Conservation (phyloP, 64 coral and sea anemone species). For the Actinia tenebrosa region DNA sequence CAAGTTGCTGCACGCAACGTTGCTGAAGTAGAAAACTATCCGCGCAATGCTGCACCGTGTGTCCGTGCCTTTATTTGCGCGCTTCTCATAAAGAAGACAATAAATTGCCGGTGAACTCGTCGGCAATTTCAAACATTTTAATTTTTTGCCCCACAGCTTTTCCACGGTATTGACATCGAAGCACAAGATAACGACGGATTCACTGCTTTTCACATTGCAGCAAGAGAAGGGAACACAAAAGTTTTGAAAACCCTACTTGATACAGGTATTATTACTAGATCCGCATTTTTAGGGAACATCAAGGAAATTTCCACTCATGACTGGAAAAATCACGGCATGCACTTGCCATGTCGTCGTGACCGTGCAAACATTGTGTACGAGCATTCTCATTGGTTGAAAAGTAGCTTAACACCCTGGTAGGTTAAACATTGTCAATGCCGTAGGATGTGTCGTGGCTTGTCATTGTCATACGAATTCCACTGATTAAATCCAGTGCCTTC, state of each 20-base stretch:
- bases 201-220: conserved; percentile 69
- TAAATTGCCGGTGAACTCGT: not conserved
- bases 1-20: no score
- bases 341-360: no score
- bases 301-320: not conserved
- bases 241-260: conserved; percentile 32
- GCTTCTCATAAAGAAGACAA: not conserved
- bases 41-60: no score
- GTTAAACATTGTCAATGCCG: no score
- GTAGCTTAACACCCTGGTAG: no score
- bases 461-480: no score
- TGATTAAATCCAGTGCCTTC: no score
- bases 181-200: conserved; percentile 76
- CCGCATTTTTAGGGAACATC: no score
- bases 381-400: no score
- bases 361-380: no score
- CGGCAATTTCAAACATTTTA: not conserved
- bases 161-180: conserved; percentile 46
- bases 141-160: conserved; percentile 25
- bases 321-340: not conserved
- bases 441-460: no score
- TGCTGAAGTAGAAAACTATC: no score
- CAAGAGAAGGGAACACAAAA: conserved; percentile 60
- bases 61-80: not conserved
- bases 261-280: conserved; percentile 54